Evolutionary conservation across 2,797 vertebrate genomes (phyloP).

Genomic region (Carapus acus): DNA sequence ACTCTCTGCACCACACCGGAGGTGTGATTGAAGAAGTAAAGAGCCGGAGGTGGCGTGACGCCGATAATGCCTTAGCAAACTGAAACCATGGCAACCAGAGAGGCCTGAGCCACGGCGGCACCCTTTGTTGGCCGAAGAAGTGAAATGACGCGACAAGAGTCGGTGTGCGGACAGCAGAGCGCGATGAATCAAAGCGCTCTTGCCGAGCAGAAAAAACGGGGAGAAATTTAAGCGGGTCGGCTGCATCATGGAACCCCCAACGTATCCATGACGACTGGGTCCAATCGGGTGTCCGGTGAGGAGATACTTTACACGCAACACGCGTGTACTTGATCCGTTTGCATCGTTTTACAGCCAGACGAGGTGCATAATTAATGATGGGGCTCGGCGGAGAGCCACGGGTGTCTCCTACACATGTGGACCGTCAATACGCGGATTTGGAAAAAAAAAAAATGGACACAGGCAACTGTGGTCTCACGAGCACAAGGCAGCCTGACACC

Average conservation of each 20-base stretch:
- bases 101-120: no score
- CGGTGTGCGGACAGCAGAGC: background rate
- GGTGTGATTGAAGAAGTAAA: no score
- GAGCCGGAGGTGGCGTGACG: no score
- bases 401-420: constrained; percentile 13
- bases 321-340: constrained; percentile 18
- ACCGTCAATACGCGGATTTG: constrained; percentile 14
- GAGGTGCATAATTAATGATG: constrained; percentile 51
- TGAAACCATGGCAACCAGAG: no score
- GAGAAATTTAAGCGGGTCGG: constrained; percentile 9
- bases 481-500: no score
- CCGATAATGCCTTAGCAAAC: no score
- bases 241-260: constrained; percentile 19
- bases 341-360: constrained; percentile 21
- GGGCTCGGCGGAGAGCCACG: constrained; percentile 8
- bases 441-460: no score
- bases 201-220: background rate
- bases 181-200: background rate
- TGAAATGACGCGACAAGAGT: no score
- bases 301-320: constrained; percentile 43
- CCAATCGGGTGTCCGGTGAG: constrained; percentile 43
- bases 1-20: no score
- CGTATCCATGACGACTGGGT: constrained; percentile 34
- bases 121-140: no score
- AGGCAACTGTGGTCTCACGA: no score